Conservation (phyloP, 2,113 vertebrate genomes). For the Lichenostomus cassidix region DNA sequence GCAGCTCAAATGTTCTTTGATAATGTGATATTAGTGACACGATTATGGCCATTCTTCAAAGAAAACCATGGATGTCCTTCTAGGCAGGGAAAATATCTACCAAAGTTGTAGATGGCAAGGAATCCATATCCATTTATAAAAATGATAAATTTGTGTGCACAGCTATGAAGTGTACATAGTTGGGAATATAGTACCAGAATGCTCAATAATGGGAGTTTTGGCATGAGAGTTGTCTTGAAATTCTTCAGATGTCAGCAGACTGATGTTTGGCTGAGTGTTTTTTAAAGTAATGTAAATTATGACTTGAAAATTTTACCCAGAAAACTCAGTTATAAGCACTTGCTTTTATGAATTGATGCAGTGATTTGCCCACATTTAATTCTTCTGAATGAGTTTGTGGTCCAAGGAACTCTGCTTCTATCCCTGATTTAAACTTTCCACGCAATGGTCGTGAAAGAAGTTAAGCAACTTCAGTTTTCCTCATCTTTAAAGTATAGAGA, state of each 20-base stretch:
- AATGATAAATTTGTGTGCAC: not conserved
- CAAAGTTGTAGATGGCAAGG: not conserved
- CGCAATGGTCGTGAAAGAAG: not conserved
- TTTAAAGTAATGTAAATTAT: not conserved
- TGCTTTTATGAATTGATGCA: not conserved
- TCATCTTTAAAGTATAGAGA: slow-evolving; percentile 2
- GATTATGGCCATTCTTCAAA: not conserved
- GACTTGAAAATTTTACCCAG: not conserved
- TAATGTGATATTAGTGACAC: not conserved
- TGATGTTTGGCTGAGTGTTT: not conserved
- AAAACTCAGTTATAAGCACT: not conserved
- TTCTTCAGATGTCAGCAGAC: not conserved
- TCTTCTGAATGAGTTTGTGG: not conserved
- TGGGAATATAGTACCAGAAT: not conserved
- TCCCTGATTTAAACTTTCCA: not conserved
- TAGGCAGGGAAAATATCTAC: not conserved
- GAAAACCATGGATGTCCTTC: not conserved
- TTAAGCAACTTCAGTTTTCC: slow-evolving; percentile 15
- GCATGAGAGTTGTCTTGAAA: not conserved
- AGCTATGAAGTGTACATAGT: not conserved
- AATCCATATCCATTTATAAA: not conserved
- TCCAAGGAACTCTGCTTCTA: not conserved
- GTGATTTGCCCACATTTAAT: not conserved
- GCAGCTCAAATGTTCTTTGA: not conserved
- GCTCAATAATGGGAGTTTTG: not conserved